Conservation (phyloP, 2,113 vertebrate species). For the Nothobranchius furzeri region DNA sequence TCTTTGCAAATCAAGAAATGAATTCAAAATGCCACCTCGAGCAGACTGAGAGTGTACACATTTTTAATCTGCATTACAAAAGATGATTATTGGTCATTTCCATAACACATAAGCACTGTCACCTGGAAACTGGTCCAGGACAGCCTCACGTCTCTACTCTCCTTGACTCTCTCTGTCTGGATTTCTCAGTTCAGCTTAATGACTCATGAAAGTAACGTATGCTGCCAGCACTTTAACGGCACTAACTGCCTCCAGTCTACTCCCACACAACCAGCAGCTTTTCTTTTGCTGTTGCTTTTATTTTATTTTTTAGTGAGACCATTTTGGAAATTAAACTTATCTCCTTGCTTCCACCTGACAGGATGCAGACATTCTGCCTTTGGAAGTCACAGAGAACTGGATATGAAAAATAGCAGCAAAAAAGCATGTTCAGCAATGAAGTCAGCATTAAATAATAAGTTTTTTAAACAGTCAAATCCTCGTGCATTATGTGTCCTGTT, state of each 20-base stretch:
- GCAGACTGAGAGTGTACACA: neutral
- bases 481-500: neutral
- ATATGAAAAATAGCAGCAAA: neutral
- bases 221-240: conserved; percentile 36
- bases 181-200: conserved; percentile 47
- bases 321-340: conserved; percentile 5
- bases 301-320: conserved; percentile 3
- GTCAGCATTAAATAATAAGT: too few species aligned
- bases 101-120: conserved; percentile 1
- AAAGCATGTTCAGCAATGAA: neutral
- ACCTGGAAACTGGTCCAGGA: conserved; percentile 3
- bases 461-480: neutral
- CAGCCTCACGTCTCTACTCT: neutral
- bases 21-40: conserved; percentile 2
- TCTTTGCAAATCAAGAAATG: conserved; percentile 7
- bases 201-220: conserved; percentile 54
- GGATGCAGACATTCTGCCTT: neutral
- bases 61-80: neutral
- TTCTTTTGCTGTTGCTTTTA: conserved; percentile 17
- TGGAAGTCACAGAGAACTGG: neutral
- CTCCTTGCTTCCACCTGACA: neutral
- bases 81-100: neutral
- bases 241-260: conserved; percentile 19
- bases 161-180: conserved; percentile 15
- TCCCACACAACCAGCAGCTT: conserved; percentile 19